Percentiles rank a stretch among this genome's conserved stretches.
These are phyloP conservation scores for Aramus guarauna DNA, from an alignment of 2,113 vertebrate genomes.

Conservation along the genomic window DNA sequence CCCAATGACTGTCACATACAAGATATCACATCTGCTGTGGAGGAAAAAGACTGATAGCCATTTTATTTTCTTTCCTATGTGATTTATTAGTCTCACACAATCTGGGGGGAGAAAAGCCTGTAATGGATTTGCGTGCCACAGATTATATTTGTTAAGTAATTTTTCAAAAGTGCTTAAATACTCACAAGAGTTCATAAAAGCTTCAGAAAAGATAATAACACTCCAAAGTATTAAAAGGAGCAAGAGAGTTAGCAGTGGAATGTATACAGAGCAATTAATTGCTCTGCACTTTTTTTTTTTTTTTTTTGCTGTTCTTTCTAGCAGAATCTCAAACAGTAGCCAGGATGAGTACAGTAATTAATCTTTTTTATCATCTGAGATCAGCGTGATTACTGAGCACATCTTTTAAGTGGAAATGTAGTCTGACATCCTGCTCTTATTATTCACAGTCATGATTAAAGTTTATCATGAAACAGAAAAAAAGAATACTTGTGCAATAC, in stretches of 20 bases:
- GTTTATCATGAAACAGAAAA: not conserved
- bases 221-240: not conserved
- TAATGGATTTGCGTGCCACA: not conserved
- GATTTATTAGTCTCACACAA: not conserved
- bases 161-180: slow-evolving; percentile 1
- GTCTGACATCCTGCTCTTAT: slow-evolving; percentile 9
- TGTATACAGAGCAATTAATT: not conserved
- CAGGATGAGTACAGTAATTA: slow-evolving; percentile 1
- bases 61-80: not conserved
- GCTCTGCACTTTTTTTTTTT: not conserved
- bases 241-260: not conserved
- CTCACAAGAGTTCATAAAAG: not conserved
- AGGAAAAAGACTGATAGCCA: not conserved
- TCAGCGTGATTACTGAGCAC: not conserved
- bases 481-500: not conserved
- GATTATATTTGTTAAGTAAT: not conserved
- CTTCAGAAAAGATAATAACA: not conserved
- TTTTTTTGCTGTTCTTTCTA: not conserved
- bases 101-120: not conserved
- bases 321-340: not conserved
- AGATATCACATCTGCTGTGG: not conserved
- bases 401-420: not conserved
- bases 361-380: slow-evolving; percentile 20
- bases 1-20: not conserved
- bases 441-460: not conserved